Conservation (phyloP, 2,113 vertebrate species). For the Sinocyclocheilus anophthalmus region DNA sequence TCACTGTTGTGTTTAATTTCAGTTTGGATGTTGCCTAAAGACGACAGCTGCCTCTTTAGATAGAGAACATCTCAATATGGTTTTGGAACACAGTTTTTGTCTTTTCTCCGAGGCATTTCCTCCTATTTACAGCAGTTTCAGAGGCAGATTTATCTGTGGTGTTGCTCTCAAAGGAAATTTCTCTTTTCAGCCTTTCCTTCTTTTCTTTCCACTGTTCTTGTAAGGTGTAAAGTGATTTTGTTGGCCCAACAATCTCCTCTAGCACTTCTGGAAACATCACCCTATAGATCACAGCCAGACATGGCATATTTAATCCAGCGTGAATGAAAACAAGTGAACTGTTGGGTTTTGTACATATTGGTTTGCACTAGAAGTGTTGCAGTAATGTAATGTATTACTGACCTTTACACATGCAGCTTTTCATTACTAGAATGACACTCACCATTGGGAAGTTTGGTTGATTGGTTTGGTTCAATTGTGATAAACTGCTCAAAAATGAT, state of each 20-base stretch:
- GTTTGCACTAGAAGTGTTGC: neutral
- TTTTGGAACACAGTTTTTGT: neutral
- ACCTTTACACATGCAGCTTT: constrained; percentile 13
- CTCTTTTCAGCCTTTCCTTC: neutral
- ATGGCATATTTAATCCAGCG: neutral
- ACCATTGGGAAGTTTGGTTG: neutral
- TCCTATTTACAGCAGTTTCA: neutral
- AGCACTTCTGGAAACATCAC: neutral
- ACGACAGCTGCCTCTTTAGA: neutral
- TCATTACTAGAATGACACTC: neutral
- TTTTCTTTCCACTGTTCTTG: neutral
- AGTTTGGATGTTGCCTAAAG: neutral
- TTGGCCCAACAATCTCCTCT: neutral
- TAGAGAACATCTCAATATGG: neutral
- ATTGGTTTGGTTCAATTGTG: neutral
- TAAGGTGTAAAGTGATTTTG: neutral
- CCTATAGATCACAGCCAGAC: neutral
- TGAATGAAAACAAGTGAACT: neutral
- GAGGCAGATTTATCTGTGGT: neutral
- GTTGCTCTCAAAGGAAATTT: neutral
- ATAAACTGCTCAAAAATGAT: neutral
- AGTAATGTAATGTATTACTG: neutral
- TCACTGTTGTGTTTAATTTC: neutral
- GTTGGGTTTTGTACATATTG: neutral
- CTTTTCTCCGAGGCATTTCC: neutral